Evolutionary conservation across 2,797 vertebrate species (phyloP).

Genomic region (Spinus olivaceus): DNA sequence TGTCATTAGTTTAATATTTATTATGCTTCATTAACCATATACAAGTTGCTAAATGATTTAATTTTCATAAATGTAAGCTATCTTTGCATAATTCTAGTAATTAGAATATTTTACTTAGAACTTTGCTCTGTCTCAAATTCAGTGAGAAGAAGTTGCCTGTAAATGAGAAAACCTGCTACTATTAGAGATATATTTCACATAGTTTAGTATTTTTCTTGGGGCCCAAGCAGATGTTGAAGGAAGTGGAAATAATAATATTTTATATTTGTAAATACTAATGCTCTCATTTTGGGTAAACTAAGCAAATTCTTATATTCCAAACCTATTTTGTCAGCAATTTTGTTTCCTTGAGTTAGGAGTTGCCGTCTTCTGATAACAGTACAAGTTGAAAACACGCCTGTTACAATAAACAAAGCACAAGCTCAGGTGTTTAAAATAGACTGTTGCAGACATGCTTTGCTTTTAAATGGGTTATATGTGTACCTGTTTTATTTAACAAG

Average conservation of each 20-base stretch:
- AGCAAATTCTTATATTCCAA: neutral
- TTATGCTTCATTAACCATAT: slow-evolving; percentile 48
- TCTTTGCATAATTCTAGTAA: slow-evolving; percentile 32
- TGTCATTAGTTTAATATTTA: slow-evolving; percentile 59
- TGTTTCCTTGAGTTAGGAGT: neutral
- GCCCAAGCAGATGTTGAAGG: neutral
- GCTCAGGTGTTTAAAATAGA: neutral
- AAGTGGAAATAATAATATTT: neutral
- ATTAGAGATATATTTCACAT: neutral
- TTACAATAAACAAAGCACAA: neutral
- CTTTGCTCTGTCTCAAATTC: neutral
- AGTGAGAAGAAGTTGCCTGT: neutral
- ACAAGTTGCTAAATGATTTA: slow-evolving; percentile 33
- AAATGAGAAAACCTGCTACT: neutral
- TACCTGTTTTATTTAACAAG: neutral
- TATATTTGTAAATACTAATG: neutral
- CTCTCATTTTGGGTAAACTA: neutral
- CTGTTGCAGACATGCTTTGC: neutral
- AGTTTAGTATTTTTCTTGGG: neutral
- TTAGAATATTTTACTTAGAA: slow-evolving; percentile 11
- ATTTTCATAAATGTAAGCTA: slow-evolving; percentile 45
- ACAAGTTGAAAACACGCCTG: fast-evolving
- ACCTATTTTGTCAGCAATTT: neutral
- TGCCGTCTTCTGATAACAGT: neutral
- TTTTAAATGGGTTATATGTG: neutral